Evolutionary conservation across 2,888 invertebrate species (phyloP), one percentile per base, ranked within the genome.

Genomic region (Acleris laterana): DNA sequence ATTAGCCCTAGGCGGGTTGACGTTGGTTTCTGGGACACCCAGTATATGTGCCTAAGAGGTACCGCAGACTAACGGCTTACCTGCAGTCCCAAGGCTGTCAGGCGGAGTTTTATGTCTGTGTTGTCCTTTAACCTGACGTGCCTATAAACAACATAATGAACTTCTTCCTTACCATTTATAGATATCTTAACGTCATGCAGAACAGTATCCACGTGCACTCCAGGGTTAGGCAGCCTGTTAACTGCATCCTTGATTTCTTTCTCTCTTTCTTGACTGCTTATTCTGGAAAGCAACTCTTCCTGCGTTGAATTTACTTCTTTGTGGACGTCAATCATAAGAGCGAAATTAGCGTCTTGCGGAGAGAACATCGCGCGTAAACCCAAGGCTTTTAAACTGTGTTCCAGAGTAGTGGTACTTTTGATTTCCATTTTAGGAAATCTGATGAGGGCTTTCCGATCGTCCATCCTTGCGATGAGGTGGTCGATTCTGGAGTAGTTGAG

Each of bases 351-450:
- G 59, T 85, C 79, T 0, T 71, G 71, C 0, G 94, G 93, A 67
- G 91, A 81, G 78, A 97, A 97, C 68, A 97, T 87, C 0, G 95
- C 93, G 2, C 81, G 79, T 0, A 96, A 79, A 0, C 96, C 96
- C 64, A 97, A 79, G 3, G 82, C 77, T 70, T 93, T 82, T 4
- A 97, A 83, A 0, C 94, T 75, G 0, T 87, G 70, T 65, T 93
- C 94, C 50, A 97, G 81, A 71, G 94, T 92, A 3, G 94, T 74
- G 0, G 91, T 93, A 55, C 92, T 94, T 69, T 94, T 93, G 1
- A 97, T 84, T 72, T 95, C 94, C 95, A 97, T 95, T 81, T 95
- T 96, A 0, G 97, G 97, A 44, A 95, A 91, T 42, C 95, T 88
- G 0, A 95, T 80, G 2, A 96, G 86, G 28, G 94, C 92, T 6